phyloP scores from a whole-genome alignment of 2,888 invertebrate species.

The Agonopterix heracliana region DNA sequence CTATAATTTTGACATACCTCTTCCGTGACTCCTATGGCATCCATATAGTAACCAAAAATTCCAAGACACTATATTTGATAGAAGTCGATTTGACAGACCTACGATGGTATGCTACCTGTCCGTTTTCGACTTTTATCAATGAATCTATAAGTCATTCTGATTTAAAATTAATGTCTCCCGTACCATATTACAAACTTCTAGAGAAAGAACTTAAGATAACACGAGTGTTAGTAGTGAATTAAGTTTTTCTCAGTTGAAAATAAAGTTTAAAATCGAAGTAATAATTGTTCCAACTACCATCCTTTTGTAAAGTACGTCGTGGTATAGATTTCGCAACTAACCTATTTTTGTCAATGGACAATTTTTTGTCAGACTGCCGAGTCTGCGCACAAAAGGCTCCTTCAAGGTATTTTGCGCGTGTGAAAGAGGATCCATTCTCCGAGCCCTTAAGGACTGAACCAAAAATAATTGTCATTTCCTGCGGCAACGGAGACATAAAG shows the following conservation, averaged over 20 bases:
- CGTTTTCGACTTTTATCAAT: slow-evolving; percentile 19
- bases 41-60: too few relatives aligned
- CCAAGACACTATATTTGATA: too few relatives aligned
- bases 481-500: slow-evolving; percentile 53
- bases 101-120: slow-evolving; percentile 5
- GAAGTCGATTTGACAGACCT: too few relatives aligned
- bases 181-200: neutral
- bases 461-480: slow-evolving; percentile 77
- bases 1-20: too few relatives aligned
- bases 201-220: neutral
- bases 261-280: too few relatives aligned
- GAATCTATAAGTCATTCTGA: slow-evolving; percentile 14
- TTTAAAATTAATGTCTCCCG: neutral
- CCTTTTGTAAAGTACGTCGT: neutral
- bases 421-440: slow-evolving; percentile 68
- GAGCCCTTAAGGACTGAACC: slow-evolving; percentile 58
- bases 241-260: too few relatives aligned
- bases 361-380: slow-evolving; percentile 53
- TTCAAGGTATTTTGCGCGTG: slow-evolving; percentile 70
- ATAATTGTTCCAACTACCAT: too few relatives aligned
- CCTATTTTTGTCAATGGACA: slow-evolving; percentile 73
- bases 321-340: slow-evolving; percentile 54
- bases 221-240: too few relatives aligned
- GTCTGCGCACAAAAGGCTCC: slow-evolving; percentile 52
- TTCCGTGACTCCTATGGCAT: too few relatives aligned